Evolutionary conservation across 2,113 vertebrate genomes (phyloP).

Genomic region (human (Homo sapiens)): DNA sequence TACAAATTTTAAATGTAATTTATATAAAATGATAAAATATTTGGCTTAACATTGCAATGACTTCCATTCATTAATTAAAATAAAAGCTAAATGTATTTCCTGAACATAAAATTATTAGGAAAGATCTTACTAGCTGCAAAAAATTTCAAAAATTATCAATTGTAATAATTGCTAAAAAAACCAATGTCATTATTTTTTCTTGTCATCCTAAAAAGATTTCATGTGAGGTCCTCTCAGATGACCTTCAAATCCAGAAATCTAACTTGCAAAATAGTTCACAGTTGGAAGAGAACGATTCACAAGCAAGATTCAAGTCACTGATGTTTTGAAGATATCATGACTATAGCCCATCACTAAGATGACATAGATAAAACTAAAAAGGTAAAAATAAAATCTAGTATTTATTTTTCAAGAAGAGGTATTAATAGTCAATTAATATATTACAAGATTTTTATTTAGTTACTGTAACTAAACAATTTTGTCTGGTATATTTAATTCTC

Average conservation of each 20-base stretch:
- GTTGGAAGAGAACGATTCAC: not conserved
- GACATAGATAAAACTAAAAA: not conserved
- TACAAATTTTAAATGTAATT: not conserved
- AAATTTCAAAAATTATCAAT: not conserved
- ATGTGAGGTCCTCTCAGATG: not conserved
- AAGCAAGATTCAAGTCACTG: not conserved
- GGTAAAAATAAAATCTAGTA: conserved; percentile 25
- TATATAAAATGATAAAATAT: not conserved
- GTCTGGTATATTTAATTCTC: not conserved
- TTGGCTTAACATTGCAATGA: not conserved
- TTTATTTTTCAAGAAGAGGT: not conserved
- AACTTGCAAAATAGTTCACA: conserved; percentile 22
- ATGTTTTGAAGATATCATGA: not conserved
- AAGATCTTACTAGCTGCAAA: not conserved
- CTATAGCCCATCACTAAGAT: not conserved
- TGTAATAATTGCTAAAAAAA: not conserved
- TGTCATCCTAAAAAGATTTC: not conserved
- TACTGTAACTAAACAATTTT: not conserved
- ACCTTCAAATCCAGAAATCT: conserved; percentile 8
- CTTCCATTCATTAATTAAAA: conserved; percentile 6
- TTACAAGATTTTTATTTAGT: not conserved
- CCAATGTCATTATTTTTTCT: not conserved
- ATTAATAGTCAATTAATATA: not conserved
- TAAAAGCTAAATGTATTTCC: not conserved
- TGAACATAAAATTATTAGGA: conserved; percentile 8